phyloP scores from a whole-genome alignment of 2,888 invertebrate genomes.

The Anticlea derivata region DNA sequence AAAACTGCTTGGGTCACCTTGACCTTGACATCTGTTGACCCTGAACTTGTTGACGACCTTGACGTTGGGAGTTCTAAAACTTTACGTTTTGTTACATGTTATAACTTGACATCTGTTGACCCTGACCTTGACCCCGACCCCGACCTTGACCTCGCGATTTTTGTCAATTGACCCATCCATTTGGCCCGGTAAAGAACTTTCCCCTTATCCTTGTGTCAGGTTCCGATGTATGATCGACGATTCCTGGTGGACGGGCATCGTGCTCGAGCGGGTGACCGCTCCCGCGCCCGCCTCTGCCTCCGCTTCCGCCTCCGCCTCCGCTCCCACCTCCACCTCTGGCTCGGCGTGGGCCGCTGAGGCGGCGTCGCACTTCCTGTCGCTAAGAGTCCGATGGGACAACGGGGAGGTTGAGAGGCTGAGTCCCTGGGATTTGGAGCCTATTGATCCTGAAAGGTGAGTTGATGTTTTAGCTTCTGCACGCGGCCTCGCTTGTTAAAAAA shows the following conservation, averaged over 20 bases:
- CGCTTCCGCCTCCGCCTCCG: slow-evolving; percentile 17
- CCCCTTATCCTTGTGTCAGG: slow-evolving; percentile 43
- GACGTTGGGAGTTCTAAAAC: too few relatives aligned
- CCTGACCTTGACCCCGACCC: background rate
- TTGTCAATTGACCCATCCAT: too few relatives aligned
- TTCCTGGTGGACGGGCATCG: slow-evolving; percentile 96
- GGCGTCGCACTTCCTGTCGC: slow-evolving; percentile 60
- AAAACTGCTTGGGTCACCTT: too few relatives aligned
- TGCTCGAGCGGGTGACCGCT: slow-evolving; percentile 50
- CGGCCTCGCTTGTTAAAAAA: too few relatives aligned
- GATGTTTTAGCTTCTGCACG: too few relatives aligned
- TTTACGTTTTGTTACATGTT: too few relatives aligned
- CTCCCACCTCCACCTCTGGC: slow-evolving; percentile 15
- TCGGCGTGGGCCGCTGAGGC: slow-evolving; percentile 45
- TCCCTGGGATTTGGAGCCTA: slow-evolving; percentile 98
- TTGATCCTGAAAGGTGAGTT: slow-evolving; percentile 86
- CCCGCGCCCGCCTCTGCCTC: slow-evolving; percentile 26
- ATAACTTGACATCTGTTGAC: too few relatives aligned
- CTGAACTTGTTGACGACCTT: too few relatives aligned
- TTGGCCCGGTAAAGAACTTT: too few relatives aligned
- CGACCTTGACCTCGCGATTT: background rate
- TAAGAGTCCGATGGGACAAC: slow-evolving; percentile 94
- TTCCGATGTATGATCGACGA: slow-evolving; percentile 98
- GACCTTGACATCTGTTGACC: too few relatives aligned
- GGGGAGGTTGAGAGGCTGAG: slow-evolving; percentile 95